Base-by-base conservation (phyloP, 2,888 invertebrate species). In the Drosophila prostipennis region DNA sequence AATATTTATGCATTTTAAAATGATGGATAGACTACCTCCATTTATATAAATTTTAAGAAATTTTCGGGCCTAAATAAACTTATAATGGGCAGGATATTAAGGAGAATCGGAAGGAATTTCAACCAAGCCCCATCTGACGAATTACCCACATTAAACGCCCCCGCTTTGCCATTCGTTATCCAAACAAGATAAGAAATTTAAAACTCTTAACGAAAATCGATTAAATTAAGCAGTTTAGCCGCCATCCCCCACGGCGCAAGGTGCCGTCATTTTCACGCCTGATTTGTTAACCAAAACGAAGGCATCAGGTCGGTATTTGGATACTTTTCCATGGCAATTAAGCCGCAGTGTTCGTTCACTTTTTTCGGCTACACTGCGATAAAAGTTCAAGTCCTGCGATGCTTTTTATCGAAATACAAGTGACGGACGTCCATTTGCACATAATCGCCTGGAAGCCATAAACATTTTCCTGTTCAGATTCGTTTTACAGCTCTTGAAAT, bases 181-280 rank as follows among this genome's bases (percentile, higher is more conserved):
- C 54, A 67, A 74, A 74, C 74, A 67, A 74, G 74, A 74, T 74
- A 54, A 74, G 74, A 67, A 74, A 34, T 70, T 71, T 74, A 71
- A 71, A 51, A 49, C 74, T 65, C 74, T 37, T 37, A 46, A 36
- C 45, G 26, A 74, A 74, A 74, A 71, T 71, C 74, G 71, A 71
- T 71, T 71, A 67, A 74, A 67, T 74, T 65, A 74, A 74, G 69
- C 55, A 74, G 71, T 74, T 74, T 55, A 71, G 32, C 36, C 48
- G 7, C 16, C 71, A 68, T 37, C 34, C 72, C 73, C 53, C 19
- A 3, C 13, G 34, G n/a, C 34, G 36, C 11, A n/a, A 63, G 65
- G 53, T 73, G 64, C 55, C 74, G 74, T 74, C 68, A 71, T 71
- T 71, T 74, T 71, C 74, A 74, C 71, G 75, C 74, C 68, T 71